Conservation (phyloP, 2,888 invertebrate genomes). For the Rotaria sp. region DNA sequence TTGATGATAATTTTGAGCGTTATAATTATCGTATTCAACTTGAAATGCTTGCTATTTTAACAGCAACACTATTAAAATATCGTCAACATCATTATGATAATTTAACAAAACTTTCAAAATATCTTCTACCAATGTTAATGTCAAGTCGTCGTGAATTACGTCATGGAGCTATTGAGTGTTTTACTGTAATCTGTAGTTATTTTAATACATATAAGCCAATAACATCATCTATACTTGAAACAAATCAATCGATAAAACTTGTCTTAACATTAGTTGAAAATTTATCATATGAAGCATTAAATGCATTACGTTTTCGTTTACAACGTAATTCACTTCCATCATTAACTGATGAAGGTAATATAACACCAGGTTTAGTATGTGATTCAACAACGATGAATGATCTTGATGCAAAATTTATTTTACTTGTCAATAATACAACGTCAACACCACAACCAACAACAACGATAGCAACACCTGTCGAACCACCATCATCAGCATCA, state of each 20-base stretch:
- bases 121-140: not conserved
- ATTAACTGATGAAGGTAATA: constrained; percentile 14
- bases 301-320: constrained; percentile 5
- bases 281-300: not conserved
- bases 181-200: constrained; percentile 1
- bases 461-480: not conserved
- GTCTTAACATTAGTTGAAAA: not conserved
- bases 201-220: not conserved
- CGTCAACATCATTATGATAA: constrained; percentile 20
- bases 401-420: constrained; percentile 20
- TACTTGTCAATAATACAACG: not conserved
- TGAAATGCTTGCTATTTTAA: constrained; percentile 4
- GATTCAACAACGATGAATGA: not conserved
- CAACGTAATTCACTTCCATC: not conserved
- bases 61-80: constrained; percentile 1
- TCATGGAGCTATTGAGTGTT: constrained; percentile 8
- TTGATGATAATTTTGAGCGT: not conserved
- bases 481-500: not conserved
- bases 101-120: not conserved
- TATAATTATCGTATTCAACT: constrained; percentile 17
- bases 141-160: constrained; percentile 19
- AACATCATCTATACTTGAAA: not conserved
- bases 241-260: not conserved
- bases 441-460: not conserved
- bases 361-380: not conserved